Percentiles rank a stretch among this genome's conserved stretches.
Evolutionary conservation across 1,140 invertebrate genomes (phyloP).

Genomic region (Diuraphis noxia): DNA sequence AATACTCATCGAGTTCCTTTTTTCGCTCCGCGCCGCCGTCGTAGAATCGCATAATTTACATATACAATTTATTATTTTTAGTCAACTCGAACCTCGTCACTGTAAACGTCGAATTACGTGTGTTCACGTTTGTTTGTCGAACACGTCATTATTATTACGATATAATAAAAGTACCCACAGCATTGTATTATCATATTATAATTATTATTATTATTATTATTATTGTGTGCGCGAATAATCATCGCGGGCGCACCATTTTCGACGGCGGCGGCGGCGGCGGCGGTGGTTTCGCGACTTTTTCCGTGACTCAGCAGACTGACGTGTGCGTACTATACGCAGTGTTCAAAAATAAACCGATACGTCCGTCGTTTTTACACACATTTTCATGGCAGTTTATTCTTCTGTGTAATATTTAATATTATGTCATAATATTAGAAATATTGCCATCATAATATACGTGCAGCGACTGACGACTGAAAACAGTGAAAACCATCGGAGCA

Average conservation of each 20-base stretch:
- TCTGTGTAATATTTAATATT: neutral
- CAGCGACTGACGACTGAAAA: neutral
- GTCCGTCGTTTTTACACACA: neutral
- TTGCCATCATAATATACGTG: too few species aligned
- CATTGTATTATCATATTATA: neutral
- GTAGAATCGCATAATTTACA: neutral
- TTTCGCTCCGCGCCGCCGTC: neutral
- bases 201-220: too few species aligned
- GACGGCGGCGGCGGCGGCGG: too few species aligned
- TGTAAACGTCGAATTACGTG: neutral
- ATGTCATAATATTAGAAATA: conserved; percentile 3
- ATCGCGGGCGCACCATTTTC: too few species aligned
- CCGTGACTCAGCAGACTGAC: neutral
- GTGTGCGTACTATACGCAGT: neutral
- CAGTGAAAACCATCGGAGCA: neutral
- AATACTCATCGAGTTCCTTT: neutral
- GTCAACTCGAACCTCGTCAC: neutral
- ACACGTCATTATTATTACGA: conserved; percentile 1
- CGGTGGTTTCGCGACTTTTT: neutral
- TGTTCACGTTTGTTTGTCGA: neutral
- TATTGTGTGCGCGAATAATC: too few species aligned
- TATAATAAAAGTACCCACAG: neutral
- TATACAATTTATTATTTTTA: too few species aligned
- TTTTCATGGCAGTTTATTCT: neutral
- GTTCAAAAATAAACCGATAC: conserved; percentile 4